Conservation (phyloP, 1,140 invertebrate genomes). For the Samia ricini region DNA sequence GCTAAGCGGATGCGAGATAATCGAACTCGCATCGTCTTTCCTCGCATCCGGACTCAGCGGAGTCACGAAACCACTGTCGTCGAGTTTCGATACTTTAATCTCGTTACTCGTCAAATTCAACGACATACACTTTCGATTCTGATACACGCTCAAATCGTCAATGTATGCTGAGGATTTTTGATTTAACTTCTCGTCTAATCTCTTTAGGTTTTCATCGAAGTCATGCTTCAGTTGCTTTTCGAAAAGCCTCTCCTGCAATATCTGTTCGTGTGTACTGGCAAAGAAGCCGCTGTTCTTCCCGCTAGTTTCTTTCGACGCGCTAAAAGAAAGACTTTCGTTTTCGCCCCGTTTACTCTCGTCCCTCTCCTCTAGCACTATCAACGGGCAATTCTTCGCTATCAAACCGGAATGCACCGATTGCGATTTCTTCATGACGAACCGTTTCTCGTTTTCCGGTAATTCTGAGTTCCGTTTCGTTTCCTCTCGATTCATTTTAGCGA, state of each 20-base stretch:
- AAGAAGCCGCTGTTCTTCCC: conserved; percentile 77
- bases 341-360: conserved; percentile 27
- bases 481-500: conserved; percentile 59
- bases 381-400: conserved; percentile 50
- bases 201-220: conserved; percentile 71
- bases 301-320: conserved; percentile 66
- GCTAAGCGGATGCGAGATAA: conserved; percentile 75
- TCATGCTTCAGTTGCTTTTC: conserved; percentile 70
- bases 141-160: conserved; percentile 56
- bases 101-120: conserved; percentile 51
- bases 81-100: conserved; percentile 36
- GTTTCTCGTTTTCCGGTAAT: conserved; percentile 48
- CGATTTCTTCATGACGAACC: conserved; percentile 73
- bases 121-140: conserved; percentile 56
- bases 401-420: conserved; percentile 71
- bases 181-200: conserved; percentile 51
- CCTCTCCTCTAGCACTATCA: conserved; percentile 62
- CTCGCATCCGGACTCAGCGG: conserved; percentile 48
- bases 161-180: conserved; percentile 45
- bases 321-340: conserved; percentile 44
- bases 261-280: conserved; percentile 82
- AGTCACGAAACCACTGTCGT: conserved; percentile 60
- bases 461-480: conserved; percentile 30
- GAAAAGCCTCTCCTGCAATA: conserved; percentile 77
- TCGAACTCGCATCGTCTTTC: conserved; percentile 41